These are phyloP conservation scores for Sitta europaea DNA, from an alignment of 2,113 vertebrate genomes.

Conservation along the genomic window DNA sequence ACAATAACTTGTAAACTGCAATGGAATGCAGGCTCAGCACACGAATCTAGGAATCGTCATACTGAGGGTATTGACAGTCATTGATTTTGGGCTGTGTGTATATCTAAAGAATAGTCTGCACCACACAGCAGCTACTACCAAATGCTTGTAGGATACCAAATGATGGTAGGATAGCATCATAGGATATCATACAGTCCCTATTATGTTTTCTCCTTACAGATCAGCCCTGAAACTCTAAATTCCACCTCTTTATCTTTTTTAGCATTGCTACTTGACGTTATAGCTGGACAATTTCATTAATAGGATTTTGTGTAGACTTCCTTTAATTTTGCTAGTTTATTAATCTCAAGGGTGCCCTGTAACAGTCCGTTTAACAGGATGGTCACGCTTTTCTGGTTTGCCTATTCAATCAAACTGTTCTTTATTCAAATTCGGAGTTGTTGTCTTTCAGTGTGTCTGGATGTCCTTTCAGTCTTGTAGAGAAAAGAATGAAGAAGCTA, in stretches of 20 bases:
- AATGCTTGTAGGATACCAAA: not conserved
- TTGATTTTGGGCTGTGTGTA: not conserved
- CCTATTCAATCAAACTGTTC: not conserved
- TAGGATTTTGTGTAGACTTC: not conserved
- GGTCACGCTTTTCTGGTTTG: not conserved
- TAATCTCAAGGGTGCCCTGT: not conserved
- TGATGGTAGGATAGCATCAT: not conserved
- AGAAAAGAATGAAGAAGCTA: not conserved
- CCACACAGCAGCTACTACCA: not conserved
- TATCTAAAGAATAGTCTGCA: not conserved
- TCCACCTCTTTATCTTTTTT: not conserved
- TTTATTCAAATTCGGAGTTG: not conserved
- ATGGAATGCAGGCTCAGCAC: not conserved
- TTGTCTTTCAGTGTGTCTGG: not conserved
- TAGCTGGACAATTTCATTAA: not conserved
- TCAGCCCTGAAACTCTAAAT: not conserved
- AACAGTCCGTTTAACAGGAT: not conserved
- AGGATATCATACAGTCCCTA: not conserved
- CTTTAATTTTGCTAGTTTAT: not conserved
- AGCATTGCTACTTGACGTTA: not conserved
- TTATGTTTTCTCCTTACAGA: not conserved
- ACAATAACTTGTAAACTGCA: not conserved
- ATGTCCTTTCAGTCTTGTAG: not conserved
- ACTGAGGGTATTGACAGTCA: not conserved
- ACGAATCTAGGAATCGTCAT: not conserved